phyloP scores from a whole-genome alignment of 2,113 vertebrate species.

The Gambusia holbrooki region DNA sequence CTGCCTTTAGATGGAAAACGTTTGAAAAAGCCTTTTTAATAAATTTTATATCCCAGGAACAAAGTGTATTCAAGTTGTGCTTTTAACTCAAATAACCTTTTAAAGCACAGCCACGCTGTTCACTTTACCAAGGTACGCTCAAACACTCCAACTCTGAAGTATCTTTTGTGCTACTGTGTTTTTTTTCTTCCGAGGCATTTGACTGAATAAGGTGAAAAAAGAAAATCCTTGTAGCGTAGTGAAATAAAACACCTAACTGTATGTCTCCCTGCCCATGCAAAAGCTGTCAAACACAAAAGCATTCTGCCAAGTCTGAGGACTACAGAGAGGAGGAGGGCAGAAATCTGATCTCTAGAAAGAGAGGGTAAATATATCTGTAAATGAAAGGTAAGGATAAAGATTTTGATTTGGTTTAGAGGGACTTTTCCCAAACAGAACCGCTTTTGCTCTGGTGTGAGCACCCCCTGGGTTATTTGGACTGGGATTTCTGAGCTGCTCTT shows the following conservation, averaged over 20 bases:
- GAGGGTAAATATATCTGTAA: slow-evolving; percentile 62
- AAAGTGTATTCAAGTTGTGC: neutral
- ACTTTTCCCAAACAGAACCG: slow-evolving; percentile 40
- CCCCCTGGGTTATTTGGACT: too few relatives aligned
- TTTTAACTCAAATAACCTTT: slow-evolving; percentile 9
- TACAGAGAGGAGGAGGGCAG: slow-evolving; percentile 42
- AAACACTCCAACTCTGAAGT: neutral
- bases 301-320: slow-evolving; percentile 33
- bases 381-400: slow-evolving; percentile 64
- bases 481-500: too few relatives aligned
- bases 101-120: neutral
- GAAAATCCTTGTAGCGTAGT: neutral
- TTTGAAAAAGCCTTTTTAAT: neutral
- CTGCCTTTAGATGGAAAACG: neutral
- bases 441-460: slow-evolving; percentile 41
- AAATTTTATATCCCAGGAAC: neutral
- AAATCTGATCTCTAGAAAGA: slow-evolving; percentile 59
- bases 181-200: neutral
- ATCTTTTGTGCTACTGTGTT: neutral
- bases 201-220: neutral
- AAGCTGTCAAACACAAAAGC: slow-evolving; percentile 44
- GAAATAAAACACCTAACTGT: slow-evolving; percentile 32
- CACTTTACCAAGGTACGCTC: neutral
- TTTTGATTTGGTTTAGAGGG: slow-evolving; percentile 43
- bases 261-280: slow-evolving; percentile 9